These are phyloP conservation scores for Lethenteron camtschaticum DNA, from an alignment of 2,113 vertebrate species.

Conservation along the genomic window DNA sequence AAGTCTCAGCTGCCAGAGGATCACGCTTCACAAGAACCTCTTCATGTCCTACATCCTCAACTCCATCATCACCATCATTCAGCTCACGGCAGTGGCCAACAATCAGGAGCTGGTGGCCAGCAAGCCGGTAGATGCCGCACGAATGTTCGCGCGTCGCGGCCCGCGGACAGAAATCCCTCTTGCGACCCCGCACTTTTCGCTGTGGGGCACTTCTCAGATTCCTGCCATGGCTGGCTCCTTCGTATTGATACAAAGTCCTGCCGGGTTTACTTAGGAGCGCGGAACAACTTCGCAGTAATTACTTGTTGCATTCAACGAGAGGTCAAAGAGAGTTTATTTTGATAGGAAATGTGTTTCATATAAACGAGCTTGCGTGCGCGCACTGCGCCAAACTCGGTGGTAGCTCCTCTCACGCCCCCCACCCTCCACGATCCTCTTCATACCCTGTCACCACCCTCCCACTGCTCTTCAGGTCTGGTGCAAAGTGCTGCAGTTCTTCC, in stretches of 20 bases:
- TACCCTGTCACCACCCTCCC: neutral
- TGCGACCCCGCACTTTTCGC: neutral
- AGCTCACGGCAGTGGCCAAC: constrained; percentile 16
- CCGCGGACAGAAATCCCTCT: neutral
- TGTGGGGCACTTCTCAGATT: too few species aligned
- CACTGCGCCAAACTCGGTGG: neutral
- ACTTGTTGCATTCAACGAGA: too few species aligned
- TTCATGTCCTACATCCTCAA: constrained; percentile 38
- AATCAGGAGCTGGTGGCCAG: constrained; percentile 12
- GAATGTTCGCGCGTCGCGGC: too few species aligned
- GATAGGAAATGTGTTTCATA: neutral
- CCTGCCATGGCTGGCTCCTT: too few species aligned
- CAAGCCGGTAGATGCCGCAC: constrained; percentile 18
- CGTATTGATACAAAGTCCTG: too few species aligned
- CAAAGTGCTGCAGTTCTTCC: constrained; percentile 26
- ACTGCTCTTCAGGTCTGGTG: constrained; percentile 24
- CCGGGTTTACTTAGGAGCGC: too few species aligned
- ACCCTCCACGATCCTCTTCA: neutral
- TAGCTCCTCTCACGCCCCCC: neutral
- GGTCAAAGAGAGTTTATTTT: too few species aligned
- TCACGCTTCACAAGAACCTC: constrained; percentile 41
- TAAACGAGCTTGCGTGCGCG: neutral
- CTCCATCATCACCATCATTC: constrained; percentile 27
- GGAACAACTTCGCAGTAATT: too few species aligned
- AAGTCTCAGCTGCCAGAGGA: constrained; percentile 38